Evolutionary conservation across 2,888 invertebrate species (phyloP).

Genomic region (Pelosia muscerda): DNA sequence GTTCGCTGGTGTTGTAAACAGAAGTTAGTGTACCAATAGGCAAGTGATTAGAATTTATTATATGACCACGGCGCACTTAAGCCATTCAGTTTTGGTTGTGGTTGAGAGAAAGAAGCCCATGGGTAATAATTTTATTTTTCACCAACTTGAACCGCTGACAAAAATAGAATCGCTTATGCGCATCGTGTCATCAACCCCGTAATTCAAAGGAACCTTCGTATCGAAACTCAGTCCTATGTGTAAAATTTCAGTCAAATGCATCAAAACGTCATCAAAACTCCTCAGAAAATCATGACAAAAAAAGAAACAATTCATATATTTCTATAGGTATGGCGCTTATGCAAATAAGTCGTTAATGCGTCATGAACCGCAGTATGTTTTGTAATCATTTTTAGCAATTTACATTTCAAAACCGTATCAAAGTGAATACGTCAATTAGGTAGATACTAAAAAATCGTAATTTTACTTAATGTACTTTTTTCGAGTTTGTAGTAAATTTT

Average conservation of each 20-base stretch:
- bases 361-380: neutral
- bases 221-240: too few relatives aligned
- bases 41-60: neutral
- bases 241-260: too few relatives aligned
- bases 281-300: too few relatives aligned
- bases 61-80: neutral
- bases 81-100: too few relatives aligned
- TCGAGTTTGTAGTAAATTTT: slow-evolving; percentile 19
- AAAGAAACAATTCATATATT: too few relatives aligned
- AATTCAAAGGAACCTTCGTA: too few relatives aligned
- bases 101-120: too few relatives aligned
- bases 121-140: too few relatives aligned
- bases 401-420: slow-evolving; percentile 5
- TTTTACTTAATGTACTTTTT: slow-evolving; percentile 47
- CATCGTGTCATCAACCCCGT: too few relatives aligned
- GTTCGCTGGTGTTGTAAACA: neutral
- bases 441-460: slow-evolving; percentile 10
- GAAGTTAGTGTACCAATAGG: neutral
- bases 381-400: neutral
- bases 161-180: too few relatives aligned
- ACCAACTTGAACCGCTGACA: too few relatives aligned
- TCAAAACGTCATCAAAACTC: too few relatives aligned
- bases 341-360: neutral
- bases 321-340: neutral
- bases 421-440: slow-evolving; percentile 5